A percentile compares a stretch with the other conserved stretches of the same genome.
Conservation (phyloP, 2,113 vertebrate species). For the Oceanodroma tethys region DNA sequence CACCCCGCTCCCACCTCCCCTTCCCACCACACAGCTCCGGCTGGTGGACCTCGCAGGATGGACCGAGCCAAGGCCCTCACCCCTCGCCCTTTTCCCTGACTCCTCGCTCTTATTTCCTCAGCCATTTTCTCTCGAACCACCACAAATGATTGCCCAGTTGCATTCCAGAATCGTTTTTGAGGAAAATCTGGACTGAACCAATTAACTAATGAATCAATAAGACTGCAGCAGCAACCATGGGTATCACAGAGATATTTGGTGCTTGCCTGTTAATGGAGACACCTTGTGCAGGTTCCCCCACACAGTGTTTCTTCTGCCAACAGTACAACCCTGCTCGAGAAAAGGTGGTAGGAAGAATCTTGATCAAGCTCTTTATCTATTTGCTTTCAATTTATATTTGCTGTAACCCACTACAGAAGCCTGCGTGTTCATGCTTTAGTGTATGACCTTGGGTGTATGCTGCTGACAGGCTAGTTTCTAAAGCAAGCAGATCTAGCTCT, state of each 20-base stretch:
- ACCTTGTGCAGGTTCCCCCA: neutral
- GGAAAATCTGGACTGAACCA: neutral
- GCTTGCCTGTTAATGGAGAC: neutral
- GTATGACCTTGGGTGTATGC: neutral
- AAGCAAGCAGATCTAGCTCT: neutral
- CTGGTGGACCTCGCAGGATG: neutral
- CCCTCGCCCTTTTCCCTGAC: too few relatives aligned
- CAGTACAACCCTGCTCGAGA: neutral
- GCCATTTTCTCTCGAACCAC: neutral
- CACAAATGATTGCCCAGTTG: neutral
- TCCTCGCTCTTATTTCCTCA: neutral
- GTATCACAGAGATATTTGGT: neutral
- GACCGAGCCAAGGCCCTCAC: neutral
- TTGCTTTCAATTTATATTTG: neutral
- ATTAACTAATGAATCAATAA: neutral
- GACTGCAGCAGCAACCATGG: neutral
- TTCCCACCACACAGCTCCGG: neutral
- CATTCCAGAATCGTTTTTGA: neutral
- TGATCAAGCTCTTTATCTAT: neutral
- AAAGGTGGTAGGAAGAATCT: neutral
- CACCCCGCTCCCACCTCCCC: fast-evolving
- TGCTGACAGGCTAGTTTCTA: neutral
- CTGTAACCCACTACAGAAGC: neutral
- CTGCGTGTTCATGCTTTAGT: neutral
- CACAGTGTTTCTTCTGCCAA: neutral